Evolutionary conservation across 2,797 vertebrate genomes (phyloP), one percentile per base, ranked within the genome.

Genomic region (Lacerta agilis): DNA sequence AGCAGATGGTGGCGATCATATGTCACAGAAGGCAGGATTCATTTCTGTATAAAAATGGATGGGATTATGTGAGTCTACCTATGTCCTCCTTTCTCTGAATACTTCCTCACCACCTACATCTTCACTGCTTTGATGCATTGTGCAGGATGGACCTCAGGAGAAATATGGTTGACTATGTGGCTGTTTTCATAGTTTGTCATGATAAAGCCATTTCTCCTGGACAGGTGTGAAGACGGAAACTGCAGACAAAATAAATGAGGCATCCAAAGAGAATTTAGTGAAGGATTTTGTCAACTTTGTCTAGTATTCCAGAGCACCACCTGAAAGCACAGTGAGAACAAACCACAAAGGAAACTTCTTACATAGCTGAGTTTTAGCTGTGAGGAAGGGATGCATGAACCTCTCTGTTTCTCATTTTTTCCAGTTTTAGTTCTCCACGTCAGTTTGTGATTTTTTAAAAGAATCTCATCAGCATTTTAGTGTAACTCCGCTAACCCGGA

Each of bases 21-120:
- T 89, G 49, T 25, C 11, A 13, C 38, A 86, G n/a, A 15, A 71
- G 2, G n/a, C 76, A 82, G 73, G 80, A 76, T 15, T 45, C 43
- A 15, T 75, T 41, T 89, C 33, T 69, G 55, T 69, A 45, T 61
- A 77, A 90, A 83, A 90, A 86, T 93, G 69, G 75, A 73, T 29
- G 9, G 18, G 20, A 25, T 79, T 71, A 76, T 82, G 66, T 92
- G 84, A 73, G 9, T 92, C 81, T 0, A 0, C n/a, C 80, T 86
- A 58, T 87, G 1, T 85, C 82, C 79, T 49, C 61, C 83, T 61
- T 82, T 88, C 25, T 88, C 71, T 58, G 41, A 7, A 27, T 76
- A 43, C 38, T 76, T 89, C 43, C 45, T 69, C 64, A 58, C 38
- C 25, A 49, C 49, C 36, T 85, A 11, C n/a, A 91, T 87, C 69